Evolutionary conservation across 2,113 vertebrate species (phyloP).

Genomic region (Sylvilagus bachmani): DNA sequence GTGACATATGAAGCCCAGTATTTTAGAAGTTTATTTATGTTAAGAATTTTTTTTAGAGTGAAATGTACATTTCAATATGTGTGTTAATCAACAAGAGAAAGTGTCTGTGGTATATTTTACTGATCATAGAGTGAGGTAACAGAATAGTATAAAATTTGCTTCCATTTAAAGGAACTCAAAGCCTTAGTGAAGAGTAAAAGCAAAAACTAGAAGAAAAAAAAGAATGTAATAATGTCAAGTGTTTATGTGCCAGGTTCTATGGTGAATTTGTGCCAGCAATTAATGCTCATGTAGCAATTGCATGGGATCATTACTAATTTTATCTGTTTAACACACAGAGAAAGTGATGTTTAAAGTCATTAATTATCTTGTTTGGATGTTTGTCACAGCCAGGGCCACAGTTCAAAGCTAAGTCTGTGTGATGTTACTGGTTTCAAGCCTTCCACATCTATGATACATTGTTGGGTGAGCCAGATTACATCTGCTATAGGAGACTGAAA

Average conservation of each 20-base stretch:
- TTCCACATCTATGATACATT: background rate
- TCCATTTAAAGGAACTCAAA: background rate
- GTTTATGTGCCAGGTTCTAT: background rate
- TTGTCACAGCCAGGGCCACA: background rate
- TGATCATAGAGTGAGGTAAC: background rate
- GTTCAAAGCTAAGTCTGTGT: background rate
- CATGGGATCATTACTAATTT: background rate
- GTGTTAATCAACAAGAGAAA: conserved; percentile 28
- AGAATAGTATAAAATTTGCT: background rate
- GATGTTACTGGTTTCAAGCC: background rate
- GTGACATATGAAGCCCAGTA: background rate
- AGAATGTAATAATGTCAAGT: background rate
- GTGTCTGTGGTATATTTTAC: background rate
- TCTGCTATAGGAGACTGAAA: background rate
- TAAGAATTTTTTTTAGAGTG: background rate
- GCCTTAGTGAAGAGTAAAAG: background rate
- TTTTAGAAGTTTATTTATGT: background rate
- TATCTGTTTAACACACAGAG: background rate
- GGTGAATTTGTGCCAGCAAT: background rate
- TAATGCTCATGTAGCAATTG: background rate
- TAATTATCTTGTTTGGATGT: background rate
- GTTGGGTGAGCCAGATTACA: background rate
- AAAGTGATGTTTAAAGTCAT: background rate
- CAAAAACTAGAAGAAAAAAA: background rate
- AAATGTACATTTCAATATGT: background rate